Evolutionary conservation across 2,797 vertebrate species (phyloP), one percentile per base, ranked within the genome.

Genomic region (Centropyge bicolor): DNA sequence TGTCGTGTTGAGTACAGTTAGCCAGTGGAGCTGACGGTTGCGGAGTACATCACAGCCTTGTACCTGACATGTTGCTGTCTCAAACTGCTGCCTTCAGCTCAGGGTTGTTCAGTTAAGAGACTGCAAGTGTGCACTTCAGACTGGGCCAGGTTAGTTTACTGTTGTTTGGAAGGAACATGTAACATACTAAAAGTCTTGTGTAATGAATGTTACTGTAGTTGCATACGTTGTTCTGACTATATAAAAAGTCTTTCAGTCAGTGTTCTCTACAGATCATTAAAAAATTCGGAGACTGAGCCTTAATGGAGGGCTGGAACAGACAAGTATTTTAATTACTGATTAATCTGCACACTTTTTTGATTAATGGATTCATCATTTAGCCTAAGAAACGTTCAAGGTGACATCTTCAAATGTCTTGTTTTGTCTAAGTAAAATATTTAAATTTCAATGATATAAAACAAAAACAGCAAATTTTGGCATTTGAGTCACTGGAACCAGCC

Each of bases 11-110:
- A 77, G 64, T 38, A 27, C 38, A 66, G 52, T 77, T 66, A 66
- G 74, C 78, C 54, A 24, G 65, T 66, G 81, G 36, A 48, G 62
- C 74, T 84, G 80, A 82, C 76, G 64, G 86, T 77, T 20, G 65
- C 27, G 6, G 57, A 78, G 69, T 49, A 5, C 70, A 55, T 87
- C 51, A 52, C 10, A 11, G 74, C 48, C 68, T 74, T 64, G 40
- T 60, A 76, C 38, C 76, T 82, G 83, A 83, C 89, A 68, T 75
- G 81, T 71, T 48, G 73, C 49, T 76, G 80, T 87, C 74, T 76
- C 56, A 77, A 64, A 66, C 74, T 66, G 81, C 80, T 80, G 79
- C 49, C 56, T 64, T 66, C 69, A 71, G 75, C 46, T 38, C 63
- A 27, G 22, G 4, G 8, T 20, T 27, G 41, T 36, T 38, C 60